Evolutionary conservation across 1,140 invertebrate species (phyloP), one percentile per base, ranked within the genome.

Genomic region (Drosophila virilis): DNA sequence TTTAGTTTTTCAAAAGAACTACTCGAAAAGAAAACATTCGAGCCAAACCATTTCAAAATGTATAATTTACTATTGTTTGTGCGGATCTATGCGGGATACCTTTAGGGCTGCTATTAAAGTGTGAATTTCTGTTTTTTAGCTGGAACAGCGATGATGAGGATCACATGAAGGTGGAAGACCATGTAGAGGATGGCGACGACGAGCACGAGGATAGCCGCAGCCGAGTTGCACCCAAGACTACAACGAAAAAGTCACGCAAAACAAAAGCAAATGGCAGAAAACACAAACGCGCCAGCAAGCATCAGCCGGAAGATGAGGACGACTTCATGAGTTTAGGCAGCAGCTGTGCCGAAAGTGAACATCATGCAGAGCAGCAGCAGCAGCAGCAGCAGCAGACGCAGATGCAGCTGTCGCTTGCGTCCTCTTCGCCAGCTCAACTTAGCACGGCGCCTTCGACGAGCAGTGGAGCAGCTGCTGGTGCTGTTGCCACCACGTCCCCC

Each of bases 291-390:
- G 37, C 43, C 7, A 42, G 54, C 15, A 88, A 78, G 60, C 50
- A 59, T 32, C 74, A 50, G 46, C 17, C 61, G 8, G 73, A 76
- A 5, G 70, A 82, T 12, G 78, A 82, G 32, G 85, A 89, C 35
- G 86, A 89, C 13, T 89, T 90, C n/a, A 75, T 89, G 84, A 88
- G 84, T 51, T 32, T 89, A 1, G 79, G 85, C 51, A 89, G 84
- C 42, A 76, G 85, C 9, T 58, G 54, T 32, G 76, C 59, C 12
- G 84, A 88, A 9, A 84, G 80, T 10, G 77, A 80, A 2, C 50
- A 67, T 8, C 12, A 37, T 10, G 2, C 10, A 2, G 84, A 74
- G 12, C 12, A 43, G 8, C 59, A 64, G 9, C 48, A 46, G 0
- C 78, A 77, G 42, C 69, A 74, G 12, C 12, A 43, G 8, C 59